phyloP scores from a whole-genome alignment of 2,888 invertebrate species.

The Harpagoxenus sublaevis region DNA sequence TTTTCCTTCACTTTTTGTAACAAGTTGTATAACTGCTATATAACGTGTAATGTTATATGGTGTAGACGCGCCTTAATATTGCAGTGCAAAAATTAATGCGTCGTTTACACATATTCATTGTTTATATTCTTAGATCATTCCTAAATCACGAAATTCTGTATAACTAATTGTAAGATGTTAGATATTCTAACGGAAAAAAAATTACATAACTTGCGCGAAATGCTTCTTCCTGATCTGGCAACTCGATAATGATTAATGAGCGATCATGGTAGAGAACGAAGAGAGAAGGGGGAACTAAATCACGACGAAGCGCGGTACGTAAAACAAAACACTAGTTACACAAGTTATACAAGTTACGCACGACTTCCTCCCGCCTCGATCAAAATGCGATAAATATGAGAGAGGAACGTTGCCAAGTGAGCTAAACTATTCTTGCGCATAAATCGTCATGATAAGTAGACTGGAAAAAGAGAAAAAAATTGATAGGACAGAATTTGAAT shows the following conservation, averaged over 20 bases:
- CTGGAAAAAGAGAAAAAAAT: not conserved
- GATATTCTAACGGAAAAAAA: not conserved
- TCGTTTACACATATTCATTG: not conserved
- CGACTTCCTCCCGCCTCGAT: not conserved
- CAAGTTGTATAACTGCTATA: too few relatives aligned
- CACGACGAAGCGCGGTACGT: conserved; percentile 30
- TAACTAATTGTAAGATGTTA: not conserved
- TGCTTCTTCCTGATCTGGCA: not conserved
- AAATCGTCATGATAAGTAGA: conserved; percentile 6
- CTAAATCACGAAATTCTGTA: not conserved
- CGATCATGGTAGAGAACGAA: not conserved
- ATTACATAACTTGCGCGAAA: not conserved
- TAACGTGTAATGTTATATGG: too few relatives aligned
- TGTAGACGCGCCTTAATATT: not conserved
- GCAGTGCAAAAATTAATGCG: not conserved
- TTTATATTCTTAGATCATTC: not conserved
- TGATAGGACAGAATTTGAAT: not conserved
- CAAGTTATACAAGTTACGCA: not conserved
- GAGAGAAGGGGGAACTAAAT: conserved; percentile 5
- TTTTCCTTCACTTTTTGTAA: too few relatives aligned
- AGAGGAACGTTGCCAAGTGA: conserved; percentile 17
- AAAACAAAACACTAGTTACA: conserved; percentile 22
- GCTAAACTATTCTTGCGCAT: not conserved
- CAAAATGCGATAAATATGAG: conserved; percentile 18
- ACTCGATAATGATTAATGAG: not conserved